Evolutionary conservation across 2,113 vertebrate genomes (phyloP).

Genomic region (Mormyrus lacerda): DNA sequence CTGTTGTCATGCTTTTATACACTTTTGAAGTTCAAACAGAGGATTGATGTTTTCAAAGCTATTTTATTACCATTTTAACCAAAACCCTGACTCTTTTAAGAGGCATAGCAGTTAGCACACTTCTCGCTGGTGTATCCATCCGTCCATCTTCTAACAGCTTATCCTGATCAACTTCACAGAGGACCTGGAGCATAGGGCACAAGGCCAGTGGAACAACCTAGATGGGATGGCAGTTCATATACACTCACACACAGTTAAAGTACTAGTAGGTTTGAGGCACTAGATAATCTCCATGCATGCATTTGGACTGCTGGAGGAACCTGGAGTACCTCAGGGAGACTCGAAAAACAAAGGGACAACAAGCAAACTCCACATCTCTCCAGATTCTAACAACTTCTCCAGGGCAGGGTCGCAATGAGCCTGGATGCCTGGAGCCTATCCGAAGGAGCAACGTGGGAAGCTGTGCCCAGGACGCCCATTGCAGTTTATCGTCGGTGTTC

Average conservation of each 20-base stretch:
- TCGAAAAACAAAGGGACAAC: background rate
- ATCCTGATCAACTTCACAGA: background rate
- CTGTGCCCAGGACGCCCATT: background rate
- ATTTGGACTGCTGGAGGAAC: background rate
- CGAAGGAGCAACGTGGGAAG: background rate
- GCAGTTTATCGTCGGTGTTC: no score
- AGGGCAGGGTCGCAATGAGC: background rate
- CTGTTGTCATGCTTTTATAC: background rate
- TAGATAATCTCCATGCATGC: background rate
- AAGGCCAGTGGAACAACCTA: background rate
- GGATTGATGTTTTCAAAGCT: background rate
- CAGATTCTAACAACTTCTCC: background rate
- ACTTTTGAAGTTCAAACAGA: background rate
- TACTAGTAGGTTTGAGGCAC: background rate
- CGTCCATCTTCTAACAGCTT: background rate
- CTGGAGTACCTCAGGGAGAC: background rate
- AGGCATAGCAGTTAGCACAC: background rate
- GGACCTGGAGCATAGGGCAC: background rate
- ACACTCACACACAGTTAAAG: background rate
- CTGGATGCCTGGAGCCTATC: background rate
- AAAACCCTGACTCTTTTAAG: background rate
- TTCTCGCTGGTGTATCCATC: background rate
- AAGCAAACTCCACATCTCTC: background rate
- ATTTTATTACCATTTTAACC: background rate
- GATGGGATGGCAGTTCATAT: background rate